Conservation (phyloP, 2,797 vertebrate genomes). For the Falco concolor region DNA sequence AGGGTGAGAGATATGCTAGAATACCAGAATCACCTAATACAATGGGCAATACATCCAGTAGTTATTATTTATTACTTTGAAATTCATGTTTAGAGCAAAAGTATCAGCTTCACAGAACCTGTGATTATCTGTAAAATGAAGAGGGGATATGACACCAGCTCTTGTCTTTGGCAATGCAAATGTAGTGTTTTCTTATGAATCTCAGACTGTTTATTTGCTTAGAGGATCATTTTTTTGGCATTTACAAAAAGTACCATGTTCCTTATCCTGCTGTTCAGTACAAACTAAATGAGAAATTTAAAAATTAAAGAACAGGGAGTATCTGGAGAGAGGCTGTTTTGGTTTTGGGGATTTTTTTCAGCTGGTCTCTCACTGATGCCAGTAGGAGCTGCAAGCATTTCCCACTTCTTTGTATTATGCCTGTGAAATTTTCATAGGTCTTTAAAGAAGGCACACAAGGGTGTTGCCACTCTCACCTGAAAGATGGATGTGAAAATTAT, state of each 20-base stretch:
- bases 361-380: neutral
- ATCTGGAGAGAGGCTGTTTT: neutral
- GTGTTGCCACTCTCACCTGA: neutral
- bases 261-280: neutral
- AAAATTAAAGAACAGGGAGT: neutral
- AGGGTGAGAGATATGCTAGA: neutral
- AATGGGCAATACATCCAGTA: neutral
- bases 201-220: neutral
- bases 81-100: neutral
- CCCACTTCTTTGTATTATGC: neutral
- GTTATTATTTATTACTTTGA: neutral
- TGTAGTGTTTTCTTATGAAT: neutral
- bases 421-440: neutral
- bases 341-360: neutral
- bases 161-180: neutral
- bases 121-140: neutral
- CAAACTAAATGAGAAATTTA: neutral
- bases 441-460: neutral
- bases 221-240: neutral
- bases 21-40: neutral
- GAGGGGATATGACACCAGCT: neutral
- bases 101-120: neutral
- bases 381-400: neutral
- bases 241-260: neutral
- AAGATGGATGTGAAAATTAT: neutral